Conservation (phyloP, 2,888 invertebrate species). For the Rotaria macrura region DNA sequence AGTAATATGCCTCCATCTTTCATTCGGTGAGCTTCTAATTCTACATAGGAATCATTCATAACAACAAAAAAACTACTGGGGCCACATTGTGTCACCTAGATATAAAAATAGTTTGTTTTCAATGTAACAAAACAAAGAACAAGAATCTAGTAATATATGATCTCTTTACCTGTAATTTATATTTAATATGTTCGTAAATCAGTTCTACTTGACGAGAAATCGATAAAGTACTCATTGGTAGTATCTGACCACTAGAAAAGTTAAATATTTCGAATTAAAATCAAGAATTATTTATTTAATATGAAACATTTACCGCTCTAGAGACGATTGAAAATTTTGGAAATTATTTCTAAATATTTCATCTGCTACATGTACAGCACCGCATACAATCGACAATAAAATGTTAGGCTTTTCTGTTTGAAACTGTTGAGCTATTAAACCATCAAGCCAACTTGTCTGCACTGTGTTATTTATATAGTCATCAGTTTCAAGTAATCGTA, state of each 20-base stretch:
- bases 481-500: slow-evolving; percentile 81
- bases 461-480: slow-evolving; percentile 76
- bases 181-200: slow-evolving; percentile 76
- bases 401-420: slow-evolving; percentile 83
- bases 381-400: slow-evolving; percentile 79
- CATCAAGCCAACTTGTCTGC: slow-evolving; percentile 92
- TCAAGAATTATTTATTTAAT: too few relatives aligned
- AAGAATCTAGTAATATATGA: too few relatives aligned
- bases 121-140: too few relatives aligned
- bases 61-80: slow-evolving; percentile 79
- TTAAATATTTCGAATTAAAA: not conserved
- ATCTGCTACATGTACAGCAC: slow-evolving; percentile 83
- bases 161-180: slow-evolving; percentile 59
- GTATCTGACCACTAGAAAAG: slow-evolving; percentile 63
- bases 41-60: slow-evolving; percentile 88
- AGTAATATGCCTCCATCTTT: slow-evolving; percentile 61
- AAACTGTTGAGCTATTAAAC: slow-evolving; percentile 79
- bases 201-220: slow-evolving; percentile 78
- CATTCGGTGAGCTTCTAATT: slow-evolving; percentile 70
- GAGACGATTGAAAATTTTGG: slow-evolving; percentile 59
- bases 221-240: slow-evolving; percentile 76
- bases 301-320: slow-evolving; percentile 13
- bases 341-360: slow-evolving; percentile 70
- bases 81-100: slow-evolving; percentile 64
- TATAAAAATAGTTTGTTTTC: too few relatives aligned